Conservation (phyloP, 1,140 invertebrate genomes). For the Cherax quadricarinatus region DNA sequence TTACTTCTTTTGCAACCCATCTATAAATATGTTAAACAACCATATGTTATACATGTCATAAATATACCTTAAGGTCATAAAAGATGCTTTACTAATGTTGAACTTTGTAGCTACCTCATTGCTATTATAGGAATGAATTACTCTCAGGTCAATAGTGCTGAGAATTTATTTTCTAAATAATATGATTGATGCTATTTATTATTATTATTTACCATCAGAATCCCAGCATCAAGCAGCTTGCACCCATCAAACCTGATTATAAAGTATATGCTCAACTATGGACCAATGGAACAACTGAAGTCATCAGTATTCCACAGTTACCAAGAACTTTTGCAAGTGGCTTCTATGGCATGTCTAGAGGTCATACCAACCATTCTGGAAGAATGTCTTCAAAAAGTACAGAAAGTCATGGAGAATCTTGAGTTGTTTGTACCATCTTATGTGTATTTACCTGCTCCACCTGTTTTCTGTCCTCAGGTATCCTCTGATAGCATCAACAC, state of each 20-base stretch:
- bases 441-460: slow-evolving; percentile 46
- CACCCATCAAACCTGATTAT: slow-evolving; percentile 19
- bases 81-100: too few relatives aligned
- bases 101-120: not conserved
- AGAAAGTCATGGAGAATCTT: slow-evolving; percentile 12
- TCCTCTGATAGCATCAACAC: not conserved
- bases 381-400: slow-evolving; percentile 19
- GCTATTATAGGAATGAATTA: not conserved
- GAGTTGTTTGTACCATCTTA: slow-evolving; percentile 17
- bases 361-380: slow-evolving; percentile 30
- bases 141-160: not conserved
- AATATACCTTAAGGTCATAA: too few relatives aligned
- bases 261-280: not conserved
- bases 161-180: not conserved
- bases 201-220: slow-evolving; percentile 11
- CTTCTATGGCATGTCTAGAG: slow-evolving; percentile 23
- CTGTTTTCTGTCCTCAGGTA: slow-evolving; percentile 46
- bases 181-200: not conserved
- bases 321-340: slow-evolving; percentile 37
- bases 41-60: too few relatives aligned
- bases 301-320: slow-evolving; percentile 34
- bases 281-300: not conserved
- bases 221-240: not conserved
- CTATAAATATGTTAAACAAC: too few relatives aligned
- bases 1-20: too few relatives aligned